Conservation (phyloP, 1,140 invertebrate genomes). For the Leptinotarsa defecta region DNA sequence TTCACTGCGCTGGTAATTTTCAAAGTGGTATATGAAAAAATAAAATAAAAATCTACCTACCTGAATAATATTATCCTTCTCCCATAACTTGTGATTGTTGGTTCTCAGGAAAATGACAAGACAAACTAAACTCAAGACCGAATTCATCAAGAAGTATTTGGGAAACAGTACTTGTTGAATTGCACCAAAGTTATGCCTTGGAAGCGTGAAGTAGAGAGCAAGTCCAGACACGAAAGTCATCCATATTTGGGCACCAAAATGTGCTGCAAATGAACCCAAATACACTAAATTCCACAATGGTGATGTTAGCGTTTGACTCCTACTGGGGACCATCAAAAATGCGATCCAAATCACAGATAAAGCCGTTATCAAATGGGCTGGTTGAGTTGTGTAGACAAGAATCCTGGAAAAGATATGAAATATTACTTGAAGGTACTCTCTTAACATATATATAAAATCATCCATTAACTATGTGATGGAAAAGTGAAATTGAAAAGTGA, state of each 20-base stretch:
- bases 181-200: slow-evolving; percentile 79
- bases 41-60: slow-evolving; percentile 37
- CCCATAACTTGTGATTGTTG: slow-evolving; percentile 41
- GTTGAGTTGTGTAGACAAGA: slow-evolving; percentile 71
- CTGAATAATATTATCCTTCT: slow-evolving; percentile 45
- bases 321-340: slow-evolving; percentile 62
- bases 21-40: background rate
- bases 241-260: slow-evolving; percentile 84
- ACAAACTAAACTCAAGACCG: slow-evolving; percentile 72
- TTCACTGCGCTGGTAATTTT: too few relatives aligned
- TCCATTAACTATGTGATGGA: too few relatives aligned
- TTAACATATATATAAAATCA: too few relatives aligned
- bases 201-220: slow-evolving; percentile 79
- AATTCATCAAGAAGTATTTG: slow-evolving; percentile 80
- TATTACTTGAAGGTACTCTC: too few relatives aligned
- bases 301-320: slow-evolving; percentile 56
- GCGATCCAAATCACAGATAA: slow-evolving; percentile 67
- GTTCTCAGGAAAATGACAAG: slow-evolving; percentile 59
- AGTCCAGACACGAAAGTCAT: slow-evolving; percentile 88
- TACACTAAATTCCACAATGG: slow-evolving; percentile 66
- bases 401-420: slow-evolving; percentile 62
- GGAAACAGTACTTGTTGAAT: slow-evolving; percentile 86
- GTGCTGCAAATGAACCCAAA: slow-evolving; percentile 72
- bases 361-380: slow-evolving; percentile 73
- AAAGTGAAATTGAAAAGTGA: too few relatives aligned